Percentiles rank a stretch among this genome's conserved stretches.
These are phyloP conservation scores for Girardinus metallicus DNA, from an alignment of 2,797 vertebrate genomes.

Conservation along the genomic window DNA sequence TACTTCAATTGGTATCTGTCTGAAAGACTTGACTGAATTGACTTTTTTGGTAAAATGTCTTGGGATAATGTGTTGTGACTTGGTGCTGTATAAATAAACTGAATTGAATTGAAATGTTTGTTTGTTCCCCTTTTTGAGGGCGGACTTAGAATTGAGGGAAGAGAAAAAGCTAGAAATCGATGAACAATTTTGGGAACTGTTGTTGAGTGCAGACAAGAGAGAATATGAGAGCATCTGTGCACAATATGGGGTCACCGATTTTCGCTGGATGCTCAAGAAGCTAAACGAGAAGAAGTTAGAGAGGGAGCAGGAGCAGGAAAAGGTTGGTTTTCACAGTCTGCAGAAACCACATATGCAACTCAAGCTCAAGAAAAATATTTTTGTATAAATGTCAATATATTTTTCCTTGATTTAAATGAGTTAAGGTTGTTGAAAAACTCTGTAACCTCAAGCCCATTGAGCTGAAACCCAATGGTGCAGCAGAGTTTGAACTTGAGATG, in stretches of 20 bases:
- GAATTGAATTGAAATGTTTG: not conserved
- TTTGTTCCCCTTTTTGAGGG: conserved; percentile 43
- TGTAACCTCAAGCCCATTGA: conserved; percentile 83
- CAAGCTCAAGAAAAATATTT: not conserved
- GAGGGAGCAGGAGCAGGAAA: conserved; percentile 77
- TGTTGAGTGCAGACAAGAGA: conserved; percentile 86
- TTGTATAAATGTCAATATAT: not conserved
- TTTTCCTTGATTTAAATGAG: not conserved
- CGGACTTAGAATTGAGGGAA: conserved; percentile 53
- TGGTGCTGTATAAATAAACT: not conserved
- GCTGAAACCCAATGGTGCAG: conserved; percentile 78
- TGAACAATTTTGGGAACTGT: conserved; percentile 87
- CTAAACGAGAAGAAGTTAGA: conserved; percentile 84
- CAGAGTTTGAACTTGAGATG: conserved; percentile 88
- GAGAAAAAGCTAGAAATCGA: conserved; percentile 70
- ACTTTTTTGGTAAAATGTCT: not conserved
- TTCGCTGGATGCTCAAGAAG: conserved; percentile 88
- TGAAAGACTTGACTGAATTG: not conserved
- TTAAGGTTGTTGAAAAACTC: conserved; percentile 81
- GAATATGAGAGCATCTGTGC: conserved; percentile 88
- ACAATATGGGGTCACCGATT: conserved; percentile 87
- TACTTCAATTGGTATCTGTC: not conserved
- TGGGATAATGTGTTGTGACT: not conserved
- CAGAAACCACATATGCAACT: not conserved
- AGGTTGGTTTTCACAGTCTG: conserved; percentile 68